Evolutionary conservation across 2,113 vertebrate genomes (phyloP).

Genomic region (Zosterops lateralis): DNA sequence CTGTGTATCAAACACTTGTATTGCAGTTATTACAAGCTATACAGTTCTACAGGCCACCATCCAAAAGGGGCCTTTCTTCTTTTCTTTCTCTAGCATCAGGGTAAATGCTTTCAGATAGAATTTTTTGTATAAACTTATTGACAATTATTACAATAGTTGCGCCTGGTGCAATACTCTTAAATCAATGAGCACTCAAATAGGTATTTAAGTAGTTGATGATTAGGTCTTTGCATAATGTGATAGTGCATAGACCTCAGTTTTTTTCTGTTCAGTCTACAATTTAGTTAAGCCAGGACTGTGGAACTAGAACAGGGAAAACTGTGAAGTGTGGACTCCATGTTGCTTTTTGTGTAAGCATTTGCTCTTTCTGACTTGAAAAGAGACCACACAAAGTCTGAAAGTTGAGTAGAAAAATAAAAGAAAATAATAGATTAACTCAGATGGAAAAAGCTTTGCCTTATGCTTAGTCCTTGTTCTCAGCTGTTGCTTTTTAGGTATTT

Average conservation of each 20-base stretch:
- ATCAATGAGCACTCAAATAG: not conserved
- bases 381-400: not conserved
- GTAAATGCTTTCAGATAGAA: not conserved
- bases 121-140: not conserved
- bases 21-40: not conserved
- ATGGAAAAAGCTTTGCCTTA: not conserved
- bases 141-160: not conserved
- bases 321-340: not conserved
- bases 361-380: not conserved
- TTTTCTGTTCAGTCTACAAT: not conserved
- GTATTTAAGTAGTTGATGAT: not conserved
- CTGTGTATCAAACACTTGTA: not conserved
- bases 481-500: not conserved
- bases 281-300: not conserved
- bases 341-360: not conserved
- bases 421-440: not conserved
- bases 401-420: not conserved
- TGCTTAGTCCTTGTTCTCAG: not conserved
- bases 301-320: not conserved
- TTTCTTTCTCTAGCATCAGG: not conserved
- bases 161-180: not conserved
- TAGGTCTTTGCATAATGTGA: not conserved
- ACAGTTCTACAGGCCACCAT: not conserved
- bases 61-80: not conserved
- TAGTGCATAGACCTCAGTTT: not conserved